Evolutionary conservation across 2,888 invertebrate species (phyloP), one percentile per base, ranked within the genome.

Genomic region (Brenthis daphne): DNA sequence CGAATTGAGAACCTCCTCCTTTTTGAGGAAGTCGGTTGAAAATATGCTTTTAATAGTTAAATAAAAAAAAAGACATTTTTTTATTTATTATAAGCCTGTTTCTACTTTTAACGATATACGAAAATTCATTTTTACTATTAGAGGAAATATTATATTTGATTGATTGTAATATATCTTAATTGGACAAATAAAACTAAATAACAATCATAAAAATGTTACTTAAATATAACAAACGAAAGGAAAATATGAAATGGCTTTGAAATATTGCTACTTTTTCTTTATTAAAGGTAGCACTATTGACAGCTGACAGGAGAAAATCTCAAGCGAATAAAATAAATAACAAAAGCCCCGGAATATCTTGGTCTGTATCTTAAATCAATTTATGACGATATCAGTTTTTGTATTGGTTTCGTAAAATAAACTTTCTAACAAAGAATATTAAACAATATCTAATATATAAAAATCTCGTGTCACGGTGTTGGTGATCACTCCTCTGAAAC

Each of bases 291-390:
- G 29, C 29, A 33, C 60, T 60, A 60, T 60, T 50, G 60, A 60
- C 60, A 60, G 60, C 60, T 60, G 60, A 60, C 60, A 60, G 33
- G 50, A 50, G 50, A n/a, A 60, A 60, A 60, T 60, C 60, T 60
- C 33, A n/a, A 50, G 60, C 60, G 50, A 60, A 50, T 60, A 60
- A 50, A 60, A 60, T 50, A 60, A 60, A 60, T 50, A 60, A 60
- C 29, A 16, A 50, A 33, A 60, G 50, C 29, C 33, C 33, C 11
- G 11, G 12, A 48, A 50, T 12, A 13, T 50, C 29, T 2, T 13
- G 60, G 60, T 3, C 29, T 60, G 50, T 60, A n/a, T 50, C 60
- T 60, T 50, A 60, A 60, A 60, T 65, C 57, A 37, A 8, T 24
- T 33, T 50, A 13, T 33, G n/a, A 48, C n/a, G n/a, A 50, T 24